Evolutionary conservation across 2,797 vertebrate species (phyloP).

Genomic region (Chiroxiphia lanceolata): DNA sequence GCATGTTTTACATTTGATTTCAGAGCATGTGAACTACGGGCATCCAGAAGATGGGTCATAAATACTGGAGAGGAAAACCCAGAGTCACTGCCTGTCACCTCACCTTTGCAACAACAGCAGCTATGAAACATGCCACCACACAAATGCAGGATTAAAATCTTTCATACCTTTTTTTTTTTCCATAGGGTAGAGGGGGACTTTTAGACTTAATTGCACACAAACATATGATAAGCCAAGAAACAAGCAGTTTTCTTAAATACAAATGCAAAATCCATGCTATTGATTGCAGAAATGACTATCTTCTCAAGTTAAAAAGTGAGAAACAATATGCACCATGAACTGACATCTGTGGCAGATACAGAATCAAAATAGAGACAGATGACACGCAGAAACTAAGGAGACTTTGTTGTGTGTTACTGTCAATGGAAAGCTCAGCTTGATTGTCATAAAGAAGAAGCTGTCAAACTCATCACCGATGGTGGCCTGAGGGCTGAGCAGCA

Average conservation of each 20-base stretch:
- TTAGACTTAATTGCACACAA: neutral
- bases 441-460: slow-evolving; percentile 8
- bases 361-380: neutral
- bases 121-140: neutral
- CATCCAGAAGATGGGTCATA: neutral
- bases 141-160: neutral
- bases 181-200: neutral
- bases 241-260: neutral
- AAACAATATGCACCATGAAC: neutral
- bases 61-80: neutral
- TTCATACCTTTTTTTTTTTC: neutral
- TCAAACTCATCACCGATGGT: neutral
- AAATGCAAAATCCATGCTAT: neutral
- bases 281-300: neutral
- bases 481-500: neutral
- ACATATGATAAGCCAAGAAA: neutral
- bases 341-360: neutral
- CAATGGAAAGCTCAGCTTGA: neutral
- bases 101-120: neutral
- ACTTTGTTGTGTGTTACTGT: slow-evolving; percentile 5
- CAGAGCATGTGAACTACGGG: neutral
- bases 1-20: neutral
- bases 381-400: neutral
- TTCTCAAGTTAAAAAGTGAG: neutral
- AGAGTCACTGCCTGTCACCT: neutral